phyloP scores from a whole-genome alignment of 1,140 invertebrate genomes.

The Hycleus phaleratus region DNA sequence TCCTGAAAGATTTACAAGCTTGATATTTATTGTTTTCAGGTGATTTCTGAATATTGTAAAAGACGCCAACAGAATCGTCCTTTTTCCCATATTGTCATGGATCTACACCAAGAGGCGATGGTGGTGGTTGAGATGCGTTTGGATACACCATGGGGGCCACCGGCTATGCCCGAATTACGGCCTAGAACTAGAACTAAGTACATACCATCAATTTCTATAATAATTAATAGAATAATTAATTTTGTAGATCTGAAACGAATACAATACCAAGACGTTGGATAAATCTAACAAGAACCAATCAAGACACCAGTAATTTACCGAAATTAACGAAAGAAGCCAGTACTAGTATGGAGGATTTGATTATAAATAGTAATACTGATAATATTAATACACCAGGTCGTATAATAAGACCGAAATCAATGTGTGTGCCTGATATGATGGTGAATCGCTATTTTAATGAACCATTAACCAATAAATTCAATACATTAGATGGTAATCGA shows the following conservation, averaged over 20 bases:
- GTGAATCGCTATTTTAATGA: background rate
- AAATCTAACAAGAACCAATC: conserved; percentile 14
- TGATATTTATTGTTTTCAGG: conserved; percentile 42
- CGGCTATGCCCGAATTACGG: conserved; percentile 37
- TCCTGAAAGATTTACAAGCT: conserved; percentile 29
- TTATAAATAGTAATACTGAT: conserved; percentile 33
- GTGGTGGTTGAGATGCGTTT: conserved; percentile 29
- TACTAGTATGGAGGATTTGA: conserved; percentile 43
- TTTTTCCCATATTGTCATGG: conserved; percentile 55
- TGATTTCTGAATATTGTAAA: conserved; percentile 53
- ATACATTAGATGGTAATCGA: background rate
- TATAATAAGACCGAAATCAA: conserved; percentile 41
- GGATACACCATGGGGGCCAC: conserved; percentile 35
- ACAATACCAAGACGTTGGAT: conserved; percentile 30
- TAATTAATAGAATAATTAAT: background rate
- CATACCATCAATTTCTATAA: background rate
- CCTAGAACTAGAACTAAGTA: conserved; percentile 33
- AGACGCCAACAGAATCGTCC: conserved; percentile 47
- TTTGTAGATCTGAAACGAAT: conserved; percentile 10
- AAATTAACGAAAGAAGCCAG: conserved; percentile 40
- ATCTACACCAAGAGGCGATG: conserved; percentile 50
- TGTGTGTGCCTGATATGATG: conserved; percentile 30
- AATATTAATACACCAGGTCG: conserved; percentile 39
- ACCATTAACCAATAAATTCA: background rate
- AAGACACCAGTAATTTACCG: conserved; percentile 6